A percentile compares a stretch with the other conserved stretches of the same genome.
Evolutionary conservation across 2,797 vertebrate species (phyloP).

Genomic region (Buphagus erythrorhynchus): DNA sequence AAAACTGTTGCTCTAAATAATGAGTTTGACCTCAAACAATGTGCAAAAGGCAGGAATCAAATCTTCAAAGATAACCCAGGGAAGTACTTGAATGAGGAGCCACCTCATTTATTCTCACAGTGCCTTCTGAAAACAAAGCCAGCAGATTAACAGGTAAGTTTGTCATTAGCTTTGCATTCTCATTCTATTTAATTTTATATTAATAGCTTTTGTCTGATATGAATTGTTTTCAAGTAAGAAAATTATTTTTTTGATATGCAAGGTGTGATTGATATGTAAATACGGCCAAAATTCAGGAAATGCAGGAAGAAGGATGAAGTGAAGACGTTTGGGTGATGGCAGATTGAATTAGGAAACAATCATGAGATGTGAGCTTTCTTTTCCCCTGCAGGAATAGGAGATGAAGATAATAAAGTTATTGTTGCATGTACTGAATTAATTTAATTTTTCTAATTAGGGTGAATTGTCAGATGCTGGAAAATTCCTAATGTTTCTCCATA

Average conservation of each 20-base stretch:
- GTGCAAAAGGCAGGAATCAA: neutral
- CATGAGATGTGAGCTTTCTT: neutral
- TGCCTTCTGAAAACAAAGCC: neutral
- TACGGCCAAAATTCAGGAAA: neutral
- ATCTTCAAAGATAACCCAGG: neutral
- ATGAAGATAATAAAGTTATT: neutral
- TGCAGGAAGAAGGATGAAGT: neutral
- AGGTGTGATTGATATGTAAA: neutral
- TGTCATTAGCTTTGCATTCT: neutral
- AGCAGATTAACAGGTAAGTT: neutral
- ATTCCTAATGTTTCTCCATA: neutral
- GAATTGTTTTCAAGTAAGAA: neutral
- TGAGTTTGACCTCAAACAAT: neutral
- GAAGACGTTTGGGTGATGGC: neutral
- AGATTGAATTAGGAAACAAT: constrained; percentile 10
- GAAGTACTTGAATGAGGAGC: neutral
- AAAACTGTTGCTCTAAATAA: neutral
- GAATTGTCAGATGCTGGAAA: constrained; percentile 8
- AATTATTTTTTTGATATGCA: neutral
- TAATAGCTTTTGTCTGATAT: neutral
- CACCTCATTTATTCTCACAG: neutral
- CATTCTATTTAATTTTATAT: neutral
- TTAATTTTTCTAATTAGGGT: constrained; percentile 16
- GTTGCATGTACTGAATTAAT: constrained; percentile 4
- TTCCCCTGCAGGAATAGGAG: neutral